Base-by-base conservation (phyloP, 2,113 vertebrate species). In the Odocoileus virginianus region DNA sequence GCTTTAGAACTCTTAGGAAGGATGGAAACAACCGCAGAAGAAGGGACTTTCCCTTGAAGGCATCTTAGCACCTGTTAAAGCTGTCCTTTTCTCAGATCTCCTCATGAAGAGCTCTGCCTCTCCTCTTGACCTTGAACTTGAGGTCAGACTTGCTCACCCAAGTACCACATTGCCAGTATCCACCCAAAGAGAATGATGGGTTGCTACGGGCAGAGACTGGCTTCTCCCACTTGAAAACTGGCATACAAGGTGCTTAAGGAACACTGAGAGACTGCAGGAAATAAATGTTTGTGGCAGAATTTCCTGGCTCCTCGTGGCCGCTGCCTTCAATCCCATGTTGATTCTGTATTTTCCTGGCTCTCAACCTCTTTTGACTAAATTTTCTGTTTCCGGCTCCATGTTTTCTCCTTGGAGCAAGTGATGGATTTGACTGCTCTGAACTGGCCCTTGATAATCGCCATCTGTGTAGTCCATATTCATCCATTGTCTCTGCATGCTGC, bases 291-390 rank as follows among this genome's bases (percentile, higher is more conserved):
- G n/a, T 58, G 83, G 79, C 74, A 83, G 74, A 58, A 54, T 19
- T 64, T 43, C 83, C 50, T 82, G 54, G 60, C 50, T 54, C n/a
- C n/a, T 87, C 33, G 6, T 76, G 79, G 71, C 13, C 45, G 12
- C 47, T 14, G 61, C 25, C 78, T 96, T 87, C 55, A 27, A 28
- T 30, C 13, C 7, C 19, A 19, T 12, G 76, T 83, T 64, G 33
- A 60, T 40, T 90, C 25, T 78, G 19, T 58, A 9, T 90, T 97
- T 97, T 92, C 71, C 97, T 97, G 97, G 85, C 92, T 89, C 55
- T 40, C 78, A 45, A 79, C 9, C 25, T 23, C 50, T 67, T 95
- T 78, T 64, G 88, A 91, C 47, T 43, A 78, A 91, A 78, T 57
- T 55, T 87, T 89, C 54, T 86, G 36, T 55, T 92, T 64, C 90